Conservation (phyloP, 2,888 invertebrate species). For the Drosophila anomalata region DNA sequence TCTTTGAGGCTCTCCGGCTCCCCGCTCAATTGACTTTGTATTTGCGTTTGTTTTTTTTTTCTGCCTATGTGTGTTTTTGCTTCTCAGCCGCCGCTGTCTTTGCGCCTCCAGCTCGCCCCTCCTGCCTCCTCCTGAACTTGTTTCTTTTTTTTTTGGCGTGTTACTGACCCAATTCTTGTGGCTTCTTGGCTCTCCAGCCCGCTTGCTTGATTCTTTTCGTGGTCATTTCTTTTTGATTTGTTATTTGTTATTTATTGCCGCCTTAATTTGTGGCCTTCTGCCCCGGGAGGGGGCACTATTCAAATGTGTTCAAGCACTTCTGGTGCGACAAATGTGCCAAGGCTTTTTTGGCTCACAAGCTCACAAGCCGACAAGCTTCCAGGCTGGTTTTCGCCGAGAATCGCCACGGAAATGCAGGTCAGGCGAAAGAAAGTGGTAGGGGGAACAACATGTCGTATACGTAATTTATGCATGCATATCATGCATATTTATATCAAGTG, state of each 20-base stretch:
- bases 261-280: conserved; percentile 65
- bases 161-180: conserved; percentile 76
- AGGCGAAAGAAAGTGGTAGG: conserved; percentile 35
- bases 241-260: conserved; percentile 78
- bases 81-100: conserved; percentile 18
- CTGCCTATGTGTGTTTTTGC: conserved; percentile 27
- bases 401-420: conserved; percentile 49
- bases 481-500: conserved; percentile 64
- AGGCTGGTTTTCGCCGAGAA: conserved; percentile 21
- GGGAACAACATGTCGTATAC: conserved; percentile 64
- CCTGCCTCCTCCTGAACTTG: conserved; percentile 8
- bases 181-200: conserved; percentile 41
- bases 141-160: conserved; percentile 59
- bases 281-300: conserved; percentile 52
- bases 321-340: conserved; percentile 55
- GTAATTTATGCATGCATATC: conserved; percentile 78
- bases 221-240: conserved; percentile 76
- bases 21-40: conserved; percentile 69
- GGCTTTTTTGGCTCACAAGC: conserved; percentile 39
- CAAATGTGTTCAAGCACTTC: conserved; percentile 50
- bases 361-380: background rate
- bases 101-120: conserved; percentile 26
- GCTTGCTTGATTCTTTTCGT: conserved; percentile 43
- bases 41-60: conserved; percentile 23
- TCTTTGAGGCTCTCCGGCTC: conserved; percentile 65